These are phyloP conservation scores for Cottoperca gobio DNA, from an alignment of 2,797 vertebrate genomes.

Conservation along the genomic window DNA sequence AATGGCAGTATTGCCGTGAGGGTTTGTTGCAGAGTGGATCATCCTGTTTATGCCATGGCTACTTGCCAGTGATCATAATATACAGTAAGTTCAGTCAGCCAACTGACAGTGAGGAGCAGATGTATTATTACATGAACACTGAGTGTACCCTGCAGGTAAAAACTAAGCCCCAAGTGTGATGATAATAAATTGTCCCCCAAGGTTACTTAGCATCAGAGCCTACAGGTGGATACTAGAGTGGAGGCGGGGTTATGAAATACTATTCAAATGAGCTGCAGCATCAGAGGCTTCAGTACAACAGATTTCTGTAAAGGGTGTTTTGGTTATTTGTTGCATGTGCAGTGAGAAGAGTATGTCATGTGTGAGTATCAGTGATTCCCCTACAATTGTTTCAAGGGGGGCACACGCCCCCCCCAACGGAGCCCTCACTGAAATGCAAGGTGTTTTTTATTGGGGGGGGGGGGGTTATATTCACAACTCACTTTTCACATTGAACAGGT, in stretches of 20 bases:
- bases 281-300: background rate
- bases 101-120: constrained; percentile 50
- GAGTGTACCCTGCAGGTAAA: constrained; percentile 39
- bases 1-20: constrained; percentile 28
- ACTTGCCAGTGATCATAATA: constrained; percentile 50
- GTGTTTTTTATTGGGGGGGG: no score
- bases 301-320: background rate
- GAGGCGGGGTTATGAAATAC: background rate
- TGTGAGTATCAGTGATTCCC: no score
- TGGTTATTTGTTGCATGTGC: no score
- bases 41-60: constrained; percentile 51
- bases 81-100: constrained; percentile 53
- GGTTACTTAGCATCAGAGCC: constrained; percentile 22
- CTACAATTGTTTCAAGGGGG: no score
- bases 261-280: background rate
- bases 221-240: constrained; percentile 19
- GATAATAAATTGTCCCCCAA: constrained; percentile 29
- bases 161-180: constrained; percentile 12
- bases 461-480: no score
- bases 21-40: constrained; percentile 43
- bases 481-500: no score
- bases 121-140: constrained; percentile 57
- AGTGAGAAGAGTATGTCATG: no score
- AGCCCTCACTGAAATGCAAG: no score
- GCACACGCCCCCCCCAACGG: no score